phyloP scores from a whole-genome alignment of 2,113 vertebrate species.

The Cyprinus carpio region DNA sequence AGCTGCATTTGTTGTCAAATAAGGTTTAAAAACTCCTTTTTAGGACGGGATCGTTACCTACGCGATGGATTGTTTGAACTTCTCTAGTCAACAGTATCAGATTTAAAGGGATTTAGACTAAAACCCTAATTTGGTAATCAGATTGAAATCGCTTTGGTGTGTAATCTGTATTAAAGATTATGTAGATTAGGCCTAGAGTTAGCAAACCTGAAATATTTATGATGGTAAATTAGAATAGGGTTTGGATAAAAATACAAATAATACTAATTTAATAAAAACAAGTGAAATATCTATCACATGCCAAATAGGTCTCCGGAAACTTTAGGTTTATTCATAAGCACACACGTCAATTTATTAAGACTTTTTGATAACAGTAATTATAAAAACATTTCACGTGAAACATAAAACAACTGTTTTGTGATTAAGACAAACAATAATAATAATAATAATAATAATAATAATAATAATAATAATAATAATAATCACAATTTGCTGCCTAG shows the following conservation, averaged over 20 bases:
- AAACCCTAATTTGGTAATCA: constrained; percentile 97
- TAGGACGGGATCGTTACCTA: constrained; percentile 87
- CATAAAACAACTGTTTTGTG: background rate
- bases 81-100: constrained; percentile 91
- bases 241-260: background rate
- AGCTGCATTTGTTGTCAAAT: constrained; percentile 95
- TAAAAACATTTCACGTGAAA: constrained; percentile 11
- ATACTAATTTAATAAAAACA: too few species aligned
- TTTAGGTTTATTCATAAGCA: background rate
- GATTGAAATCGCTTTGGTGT: constrained; percentile 90
- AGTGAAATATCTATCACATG: background rate
- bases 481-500: background rate
- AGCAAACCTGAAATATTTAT: constrained; percentile 57
- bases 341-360: background rate
- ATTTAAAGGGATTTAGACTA: constrained; percentile 93
- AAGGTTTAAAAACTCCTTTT: constrained; percentile 93
- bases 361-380: constrained; percentile 19
- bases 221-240: background rate
- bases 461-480: background rate
- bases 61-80: constrained; percentile 85
- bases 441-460: too few species aligned
- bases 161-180: constrained; percentile 92
- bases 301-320: constrained; percentile 10
- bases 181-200: constrained; percentile 76
- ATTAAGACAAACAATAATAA: too few species aligned